These are phyloP conservation scores for Myanophis thanlyinensis DNA, from an alignment of 2,113 vertebrate genomes.

Conservation along the genomic window DNA sequence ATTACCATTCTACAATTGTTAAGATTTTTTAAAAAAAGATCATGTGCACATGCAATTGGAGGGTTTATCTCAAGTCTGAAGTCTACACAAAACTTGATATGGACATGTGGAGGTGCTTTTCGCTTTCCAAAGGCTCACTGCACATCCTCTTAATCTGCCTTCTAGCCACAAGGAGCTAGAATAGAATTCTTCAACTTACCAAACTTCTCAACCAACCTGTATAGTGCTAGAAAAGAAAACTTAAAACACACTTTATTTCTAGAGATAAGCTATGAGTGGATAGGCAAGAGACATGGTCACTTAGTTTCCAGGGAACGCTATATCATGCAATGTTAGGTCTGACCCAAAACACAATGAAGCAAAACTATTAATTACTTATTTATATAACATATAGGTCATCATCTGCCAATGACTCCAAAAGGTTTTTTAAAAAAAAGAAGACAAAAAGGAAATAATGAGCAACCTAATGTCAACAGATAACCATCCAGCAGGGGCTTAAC, in stretches of 20 bases:
- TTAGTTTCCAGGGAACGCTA: not conserved
- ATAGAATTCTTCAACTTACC: not conserved
- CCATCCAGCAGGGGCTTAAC: not conserved
- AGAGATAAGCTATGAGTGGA: not conserved
- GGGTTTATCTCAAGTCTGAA: not conserved
- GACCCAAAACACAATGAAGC: not conserved
- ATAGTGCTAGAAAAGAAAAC: not conserved
- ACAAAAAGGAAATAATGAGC: not conserved
- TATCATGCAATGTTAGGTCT: not conserved
- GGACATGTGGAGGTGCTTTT: not conserved
- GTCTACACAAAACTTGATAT: not conserved
- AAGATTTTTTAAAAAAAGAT: not conserved
- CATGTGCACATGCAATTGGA: not conserved
- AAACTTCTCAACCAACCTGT: not conserved
- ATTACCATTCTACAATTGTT: not conserved
- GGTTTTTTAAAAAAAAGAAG: not conserved
- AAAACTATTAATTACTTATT: not conserved
- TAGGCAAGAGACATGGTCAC: not conserved
- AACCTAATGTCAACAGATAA: not conserved
- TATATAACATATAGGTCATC: not conserved
- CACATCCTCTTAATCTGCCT: not conserved
- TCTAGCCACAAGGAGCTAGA: not conserved
- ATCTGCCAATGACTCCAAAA: not conserved
- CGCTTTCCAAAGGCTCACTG: not conserved
- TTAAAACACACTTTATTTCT: not conserved